Conservation (phyloP, 2,888 invertebrate species). For the Spodoptera picta region DNA sequence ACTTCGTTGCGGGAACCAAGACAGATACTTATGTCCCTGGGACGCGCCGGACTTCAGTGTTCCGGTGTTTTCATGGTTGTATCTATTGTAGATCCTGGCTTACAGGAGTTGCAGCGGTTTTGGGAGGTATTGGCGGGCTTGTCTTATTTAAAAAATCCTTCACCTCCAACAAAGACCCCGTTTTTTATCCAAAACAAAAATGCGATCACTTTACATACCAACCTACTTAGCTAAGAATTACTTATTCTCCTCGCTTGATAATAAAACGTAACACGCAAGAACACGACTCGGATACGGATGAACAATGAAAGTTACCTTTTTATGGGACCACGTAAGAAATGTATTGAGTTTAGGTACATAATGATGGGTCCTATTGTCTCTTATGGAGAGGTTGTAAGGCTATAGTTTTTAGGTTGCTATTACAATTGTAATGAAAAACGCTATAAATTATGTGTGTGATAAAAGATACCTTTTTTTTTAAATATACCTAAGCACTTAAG, state of each 20-base stretch:
- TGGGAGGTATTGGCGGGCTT: too few species aligned
- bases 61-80: too few species aligned
- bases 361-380: slow-evolving; percentile 28
- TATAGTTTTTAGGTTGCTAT: slow-evolving; percentile 20
- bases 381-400: slow-evolving; percentile 5
- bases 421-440: slow-evolving; percentile 22
- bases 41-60: too few species aligned
- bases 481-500: not conserved
- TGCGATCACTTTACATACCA: slow-evolving; percentile 5
- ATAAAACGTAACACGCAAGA: slow-evolving; percentile 54
- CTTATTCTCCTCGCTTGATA: slow-evolving; percentile 49
- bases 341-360: slow-evolving; percentile 46
- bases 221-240: slow-evolving; percentile 43
- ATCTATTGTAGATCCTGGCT: too few species aligned
- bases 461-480: not conserved
- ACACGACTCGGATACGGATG: slow-evolving; percentile 56
- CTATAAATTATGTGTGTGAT: slow-evolving; percentile 4
- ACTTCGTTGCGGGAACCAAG: too few species aligned
- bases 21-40: too few species aligned
- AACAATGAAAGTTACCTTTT: slow-evolving; percentile 57
- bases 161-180: not conserved
- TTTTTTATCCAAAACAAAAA: slow-evolving; percentile 7
- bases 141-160: too few species aligned
- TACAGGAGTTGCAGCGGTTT: too few species aligned
- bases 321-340: slow-evolving; percentile 41